Percentiles rank a stretch among this genome's conserved stretches.
These are phyloP conservation scores for Hydraecia micacea DNA, from an alignment of 2,888 invertebrate genomes.

Conservation along the genomic window DNA sequence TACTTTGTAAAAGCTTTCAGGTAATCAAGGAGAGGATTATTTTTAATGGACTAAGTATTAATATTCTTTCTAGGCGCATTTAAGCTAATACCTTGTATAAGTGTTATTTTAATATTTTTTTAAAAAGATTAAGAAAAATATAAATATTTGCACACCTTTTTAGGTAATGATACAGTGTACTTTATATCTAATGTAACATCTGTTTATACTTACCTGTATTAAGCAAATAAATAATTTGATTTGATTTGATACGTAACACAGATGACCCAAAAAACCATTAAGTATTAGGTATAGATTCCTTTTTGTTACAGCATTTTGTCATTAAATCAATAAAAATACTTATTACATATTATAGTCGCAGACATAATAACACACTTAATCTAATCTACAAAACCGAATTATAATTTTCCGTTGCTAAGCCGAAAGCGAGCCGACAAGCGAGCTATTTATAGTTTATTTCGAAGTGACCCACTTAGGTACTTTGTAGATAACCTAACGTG, in stretches of 20 bases:
- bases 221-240: too few species aligned
- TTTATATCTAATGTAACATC: too few species aligned
- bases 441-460: constrained; percentile 65
- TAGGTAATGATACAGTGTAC: too few species aligned
- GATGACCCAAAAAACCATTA: neutral
- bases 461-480: constrained; percentile 61
- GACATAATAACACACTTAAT: constrained; percentile 34
- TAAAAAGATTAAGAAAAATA: too few species aligned
- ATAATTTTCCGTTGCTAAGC: constrained; percentile 57
- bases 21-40: constrained; percentile 9
- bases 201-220: too few species aligned
- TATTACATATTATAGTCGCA: constrained; percentile 1
- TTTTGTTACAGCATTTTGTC: constrained; percentile 2
- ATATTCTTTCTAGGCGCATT: neutral
- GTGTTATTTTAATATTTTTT: too few species aligned
- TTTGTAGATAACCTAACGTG: constrained; percentile 68
- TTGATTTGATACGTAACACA: too few species aligned
- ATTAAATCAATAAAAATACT: constrained; percentile 10
- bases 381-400: constrained; percentile 49
- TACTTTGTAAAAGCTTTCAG: constrained; percentile 43
- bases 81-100: neutral
- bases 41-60: constrained; percentile 14
- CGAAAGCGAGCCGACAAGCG: constrained; percentile 43
- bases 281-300: neutral
- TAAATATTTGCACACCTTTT: too few species aligned